phyloP scores from a whole-genome alignment of 2,888 invertebrate genomes.

The Aelia acuminata region DNA sequence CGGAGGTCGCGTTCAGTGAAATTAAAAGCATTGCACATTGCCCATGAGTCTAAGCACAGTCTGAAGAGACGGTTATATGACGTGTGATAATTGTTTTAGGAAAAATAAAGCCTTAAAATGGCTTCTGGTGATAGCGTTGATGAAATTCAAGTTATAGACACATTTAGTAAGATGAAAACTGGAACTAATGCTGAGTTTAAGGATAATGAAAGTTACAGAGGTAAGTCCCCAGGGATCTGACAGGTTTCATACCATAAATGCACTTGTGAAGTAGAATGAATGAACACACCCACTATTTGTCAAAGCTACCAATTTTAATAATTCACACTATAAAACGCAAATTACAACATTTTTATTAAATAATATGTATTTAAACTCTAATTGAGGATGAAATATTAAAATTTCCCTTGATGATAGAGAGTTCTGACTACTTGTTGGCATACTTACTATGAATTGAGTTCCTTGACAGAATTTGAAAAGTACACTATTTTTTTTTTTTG shows the following conservation, averaged over 20 bases:
- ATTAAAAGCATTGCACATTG: conserved; percentile 29
- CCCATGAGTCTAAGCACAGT: not conserved
- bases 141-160: conserved; percentile 83
- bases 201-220: conserved; percentile 75
- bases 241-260: not conserved
- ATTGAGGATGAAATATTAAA: not conserved
- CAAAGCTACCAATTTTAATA: conserved; percentile 30
- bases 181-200: conserved; percentile 74
- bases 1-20: conserved; percentile 51
- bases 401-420: not conserved
- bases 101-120: conserved; percentile 73
- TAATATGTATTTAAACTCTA: not conserved
- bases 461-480: conserved; percentile 18
- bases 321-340: not conserved
- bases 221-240: conserved; percentile 8
- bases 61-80: conserved; percentile 53
- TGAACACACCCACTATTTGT: conserved; percentile 58
- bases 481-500: conserved; percentile 31
- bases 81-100: conserved; percentile 52
- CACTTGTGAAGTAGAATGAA: conserved; percentile 34
- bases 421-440: not conserved
- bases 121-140: conserved; percentile 87
- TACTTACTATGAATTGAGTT: conserved; percentile 19
- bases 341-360: not conserved
- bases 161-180: conserved; percentile 76